Base-by-base conservation (phyloP, 2,797 vertebrate species). In the Leuciscus waleckii region DNA sequence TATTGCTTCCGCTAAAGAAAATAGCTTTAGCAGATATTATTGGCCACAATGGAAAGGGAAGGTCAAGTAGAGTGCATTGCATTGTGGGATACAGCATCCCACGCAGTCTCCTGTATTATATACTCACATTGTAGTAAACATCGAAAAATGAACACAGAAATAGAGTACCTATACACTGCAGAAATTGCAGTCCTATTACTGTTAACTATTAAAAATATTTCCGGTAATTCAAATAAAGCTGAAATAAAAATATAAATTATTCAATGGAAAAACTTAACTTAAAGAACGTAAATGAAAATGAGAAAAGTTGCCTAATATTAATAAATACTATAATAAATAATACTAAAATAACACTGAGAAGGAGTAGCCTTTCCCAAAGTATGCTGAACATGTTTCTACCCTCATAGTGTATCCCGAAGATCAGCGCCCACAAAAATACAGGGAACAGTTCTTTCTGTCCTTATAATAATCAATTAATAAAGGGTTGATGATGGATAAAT, bases 401-500 rank as follows among this genome's bases (percentile, higher is more conserved):
- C 54, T 78, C 35, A 58, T 61, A 39, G 7, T 7, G 5, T 54
- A 10, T 56, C 11, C 74, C 21, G 35, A 13, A 56, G 32, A 7
- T 16, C 19, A 37, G 13, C 11, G 3, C 21, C 21, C 74, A 58
- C 49, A 77, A 56, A 58, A n/a, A 58, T n/a, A 77, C 11, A 77
- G 74, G 35, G 6, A 77, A 77, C 23, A 16, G 21, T n/a, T 76
- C 32, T 16, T 13, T 78, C 58, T 67, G 4, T 19, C 37, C 17
- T 46, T 21, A 46, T 46, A 23, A 46, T 79, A 43, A 79, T 79
- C 6, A 32, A 65, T 46, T 23, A 63, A 49, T 63, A 49, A 74
- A 29, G 23, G 13, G 54, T 19, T 61, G 54, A 61, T 56, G 23
- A 41, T 78, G 75, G 14, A 78, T 78, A 61, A 78, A 78, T 39